Conservation (phyloP, 2,797 vertebrate genomes). For the Macrochelys suwanniensis region DNA sequence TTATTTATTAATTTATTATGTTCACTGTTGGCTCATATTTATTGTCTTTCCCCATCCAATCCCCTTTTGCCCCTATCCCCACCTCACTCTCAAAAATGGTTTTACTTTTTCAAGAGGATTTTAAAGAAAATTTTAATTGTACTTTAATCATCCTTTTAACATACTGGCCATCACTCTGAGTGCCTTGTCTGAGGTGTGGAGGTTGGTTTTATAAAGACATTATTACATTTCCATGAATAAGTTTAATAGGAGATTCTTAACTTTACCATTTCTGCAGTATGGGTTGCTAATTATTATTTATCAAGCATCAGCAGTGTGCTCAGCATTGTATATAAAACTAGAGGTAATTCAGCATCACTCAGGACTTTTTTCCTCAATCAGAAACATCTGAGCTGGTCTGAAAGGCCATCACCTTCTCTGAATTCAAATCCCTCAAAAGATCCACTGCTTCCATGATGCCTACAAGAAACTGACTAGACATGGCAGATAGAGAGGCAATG, state of each 20-base stretch:
- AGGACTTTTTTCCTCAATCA: not conserved
- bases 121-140: slow-evolving; percentile 13
- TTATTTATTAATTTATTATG: not conserved
- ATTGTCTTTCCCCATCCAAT: not conserved
- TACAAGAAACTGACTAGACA: not conserved
- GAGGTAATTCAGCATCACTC: not conserved
- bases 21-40: not conserved
- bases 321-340: not conserved
- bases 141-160: not conserved
- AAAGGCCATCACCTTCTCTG: not conserved
- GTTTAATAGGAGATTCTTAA: not conserved
- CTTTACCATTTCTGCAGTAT: not conserved
- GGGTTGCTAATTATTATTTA: not conserved
- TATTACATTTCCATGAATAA: not conserved
- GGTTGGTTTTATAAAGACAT: not conserved
- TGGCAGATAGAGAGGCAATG: not conserved
- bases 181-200: not conserved
- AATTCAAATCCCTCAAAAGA: not conserved
- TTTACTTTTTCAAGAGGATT: slow-evolving; percentile 9
- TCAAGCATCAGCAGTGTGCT: not conserved
- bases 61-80: not conserved
- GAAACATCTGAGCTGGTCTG: not conserved
- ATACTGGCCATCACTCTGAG: not conserved
- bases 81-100: not conserved
- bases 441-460: not conserved